Percentiles rank a stretch among this genome's conserved stretches.
These are phyloP conservation scores for Sarcoramphus papa DNA, from an alignment of 2,797 vertebrate genomes.

Conservation along the genomic window DNA sequence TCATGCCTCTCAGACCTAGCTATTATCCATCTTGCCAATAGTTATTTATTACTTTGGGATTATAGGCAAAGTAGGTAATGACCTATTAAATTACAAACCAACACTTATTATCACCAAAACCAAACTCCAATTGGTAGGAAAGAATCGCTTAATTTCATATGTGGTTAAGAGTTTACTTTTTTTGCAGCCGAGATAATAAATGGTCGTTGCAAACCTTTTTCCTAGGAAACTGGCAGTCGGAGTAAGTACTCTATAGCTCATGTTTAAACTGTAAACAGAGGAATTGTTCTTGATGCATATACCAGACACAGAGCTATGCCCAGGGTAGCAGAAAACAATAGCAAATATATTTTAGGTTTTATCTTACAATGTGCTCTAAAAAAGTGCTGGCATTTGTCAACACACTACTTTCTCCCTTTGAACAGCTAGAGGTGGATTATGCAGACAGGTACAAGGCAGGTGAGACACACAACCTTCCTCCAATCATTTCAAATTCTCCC, in stretches of 20 bases:
- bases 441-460: not conserved
- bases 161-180: conserved; percentile 11
- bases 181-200: conserved; percentile 11
- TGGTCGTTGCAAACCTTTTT: conserved; percentile 22
- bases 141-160: conserved; percentile 11
- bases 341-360: conserved; percentile 2
- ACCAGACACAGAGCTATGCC: not conserved
- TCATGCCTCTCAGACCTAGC: conserved; percentile 7
- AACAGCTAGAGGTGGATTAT: not conserved
- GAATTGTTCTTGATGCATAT: conserved; percentile 6
- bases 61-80: conserved; percentile 50
- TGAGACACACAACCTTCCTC: not conserved
- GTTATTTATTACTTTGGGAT: conserved; percentile 56
- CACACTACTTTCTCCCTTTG: not conserved
- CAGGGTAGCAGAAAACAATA: not conserved
- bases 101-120: conserved; percentile 38
- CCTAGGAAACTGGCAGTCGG: conserved; percentile 27
- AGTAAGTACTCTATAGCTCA: conserved; percentile 1
- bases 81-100: conserved; percentile 58
- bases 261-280: conserved; percentile 29
- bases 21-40: conserved; percentile 56
- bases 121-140: conserved; percentile 22
- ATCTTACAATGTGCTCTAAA: not conserved
- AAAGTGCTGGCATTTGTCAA: not conserved
- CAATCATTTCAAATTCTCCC: not conserved